These are phyloP conservation scores for Rhadinocentrus ornatus DNA, from an alignment of 2,797 vertebrate genomes.

Conservation along the genomic window DNA sequence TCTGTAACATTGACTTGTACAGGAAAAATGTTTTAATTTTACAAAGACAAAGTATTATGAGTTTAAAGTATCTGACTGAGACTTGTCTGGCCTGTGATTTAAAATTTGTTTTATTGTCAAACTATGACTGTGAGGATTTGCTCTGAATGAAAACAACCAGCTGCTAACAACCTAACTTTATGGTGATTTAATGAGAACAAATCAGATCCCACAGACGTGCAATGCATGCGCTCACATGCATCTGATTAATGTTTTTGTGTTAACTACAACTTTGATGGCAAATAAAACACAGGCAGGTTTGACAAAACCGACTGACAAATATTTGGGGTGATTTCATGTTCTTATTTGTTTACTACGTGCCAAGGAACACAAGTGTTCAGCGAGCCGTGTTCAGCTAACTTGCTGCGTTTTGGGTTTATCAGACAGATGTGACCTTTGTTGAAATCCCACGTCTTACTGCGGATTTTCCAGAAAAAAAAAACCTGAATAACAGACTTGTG, in stretches of 20 bases:
- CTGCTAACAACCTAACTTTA: background rate
- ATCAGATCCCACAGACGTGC: slow-evolving; percentile 18
- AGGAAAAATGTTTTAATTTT: background rate
- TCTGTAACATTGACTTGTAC: background rate
- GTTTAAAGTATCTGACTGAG: background rate
- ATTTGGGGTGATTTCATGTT: slow-evolving; percentile 28
- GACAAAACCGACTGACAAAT: background rate
- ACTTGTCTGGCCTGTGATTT: background rate
- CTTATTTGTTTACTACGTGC: slow-evolving; percentile 80
- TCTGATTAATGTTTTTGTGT: slow-evolving; percentile 5
- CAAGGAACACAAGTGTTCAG: slow-evolving; percentile 80
- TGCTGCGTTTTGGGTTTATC: slow-evolving; percentile 15
- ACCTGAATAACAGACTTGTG: background rate
- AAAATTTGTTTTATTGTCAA: slow-evolving; percentile 16
- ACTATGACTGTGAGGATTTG: slow-evolving; percentile 30
- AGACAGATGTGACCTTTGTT: slow-evolving; percentile 31
- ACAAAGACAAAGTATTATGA: slow-evolving; percentile 15
- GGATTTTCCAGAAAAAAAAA: slow-evolving; percentile 15
- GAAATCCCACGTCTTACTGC: slow-evolving; percentile 11
- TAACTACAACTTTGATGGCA: background rate
- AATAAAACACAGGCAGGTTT: slow-evolving; percentile 2
- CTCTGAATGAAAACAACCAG: slow-evolving; percentile 25
- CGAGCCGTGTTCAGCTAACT: slow-evolving; percentile 27
- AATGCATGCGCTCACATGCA: slow-evolving; percentile 17
- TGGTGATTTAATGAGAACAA: background rate